Conservation (phyloP, 2,888 invertebrate genomes). For the Tortrix viridana region DNA sequence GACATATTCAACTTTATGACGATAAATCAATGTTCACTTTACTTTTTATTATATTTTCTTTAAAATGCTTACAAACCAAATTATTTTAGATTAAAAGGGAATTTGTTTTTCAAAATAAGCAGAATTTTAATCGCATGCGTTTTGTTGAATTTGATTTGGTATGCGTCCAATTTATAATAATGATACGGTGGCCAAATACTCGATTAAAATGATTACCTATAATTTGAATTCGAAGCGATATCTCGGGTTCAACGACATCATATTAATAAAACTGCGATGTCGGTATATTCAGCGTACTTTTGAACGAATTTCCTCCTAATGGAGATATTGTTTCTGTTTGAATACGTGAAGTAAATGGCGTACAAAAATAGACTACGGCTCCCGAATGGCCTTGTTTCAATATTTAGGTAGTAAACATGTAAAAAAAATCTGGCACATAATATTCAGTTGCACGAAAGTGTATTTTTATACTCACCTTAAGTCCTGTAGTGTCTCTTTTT, state of each 20-base stretch:
- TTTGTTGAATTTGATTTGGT: constrained; percentile 14
- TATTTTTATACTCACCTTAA: too few relatives aligned
- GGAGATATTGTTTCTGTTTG: neutral
- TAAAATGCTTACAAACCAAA: neutral
- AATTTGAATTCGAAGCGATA: constrained; percentile 18
- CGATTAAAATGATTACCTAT: constrained; percentile 27
- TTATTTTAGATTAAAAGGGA: neutral
- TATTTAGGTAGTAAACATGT: too few relatives aligned
- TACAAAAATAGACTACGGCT: neutral
- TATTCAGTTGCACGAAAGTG: too few relatives aligned
- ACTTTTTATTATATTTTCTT: too few relatives aligned
- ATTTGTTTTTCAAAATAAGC: neutral
- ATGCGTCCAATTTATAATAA: constrained; percentile 25
- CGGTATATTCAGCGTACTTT: neutral
- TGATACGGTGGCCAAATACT: constrained; percentile 26
- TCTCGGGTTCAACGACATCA: constrained; percentile 12
- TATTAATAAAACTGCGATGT: constrained; percentile 10
- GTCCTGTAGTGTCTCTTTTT: too few relatives aligned
- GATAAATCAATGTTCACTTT: too few relatives aligned
- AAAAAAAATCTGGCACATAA: too few relatives aligned
- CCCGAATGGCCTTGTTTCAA: neutral
- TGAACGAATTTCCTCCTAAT: neutral
- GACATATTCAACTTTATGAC: too few relatives aligned
- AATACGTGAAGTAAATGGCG: neutral
- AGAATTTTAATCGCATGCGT: neutral